Evolutionary conservation across 2,113 vertebrate species (phyloP).

Genomic region (Aplodontia rufa): DNA sequence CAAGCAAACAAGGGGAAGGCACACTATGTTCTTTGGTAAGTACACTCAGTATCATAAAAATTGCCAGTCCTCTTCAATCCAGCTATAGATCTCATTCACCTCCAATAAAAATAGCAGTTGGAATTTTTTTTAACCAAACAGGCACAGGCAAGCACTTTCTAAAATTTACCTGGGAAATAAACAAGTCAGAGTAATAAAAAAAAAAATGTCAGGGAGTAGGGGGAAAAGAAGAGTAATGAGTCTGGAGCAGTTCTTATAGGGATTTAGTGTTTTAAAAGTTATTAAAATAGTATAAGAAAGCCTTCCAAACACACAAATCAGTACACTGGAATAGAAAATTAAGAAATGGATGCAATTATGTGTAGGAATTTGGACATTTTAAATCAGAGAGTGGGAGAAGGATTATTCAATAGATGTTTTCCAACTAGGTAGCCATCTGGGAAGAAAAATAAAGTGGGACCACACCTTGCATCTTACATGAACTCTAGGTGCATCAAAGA

Average conservation of each 20-base stretch:
- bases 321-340: neutral
- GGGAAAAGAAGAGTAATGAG: neutral
- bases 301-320: neutral
- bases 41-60: neutral
- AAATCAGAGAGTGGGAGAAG: neutral
- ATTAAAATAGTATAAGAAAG: neutral
- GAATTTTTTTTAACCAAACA: slow-evolving; percentile 19
- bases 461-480: neutral
- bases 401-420: neutral
- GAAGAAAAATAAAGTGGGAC: slow-evolving; percentile 28
- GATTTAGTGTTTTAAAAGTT: slow-evolving; percentile 16
- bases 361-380: neutral
- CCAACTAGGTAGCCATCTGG: neutral
- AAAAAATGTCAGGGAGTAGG: neutral
- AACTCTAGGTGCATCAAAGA: slow-evolving; percentile 11
- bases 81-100: slow-evolving; percentile 24
- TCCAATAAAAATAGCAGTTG: slow-evolving; percentile 50
- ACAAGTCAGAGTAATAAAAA: neutral
- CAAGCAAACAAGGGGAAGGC: neutral
- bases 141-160: neutral
- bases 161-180: slow-evolving; percentile 40
- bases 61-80: slow-evolving; percentile 17
- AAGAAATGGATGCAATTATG: slow-evolving; percentile 12
- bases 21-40: neutral
- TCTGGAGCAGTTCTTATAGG: neutral